Conservation (phyloP, 1,140 invertebrate genomes). For the Dreissena rostriformis region DNA sequence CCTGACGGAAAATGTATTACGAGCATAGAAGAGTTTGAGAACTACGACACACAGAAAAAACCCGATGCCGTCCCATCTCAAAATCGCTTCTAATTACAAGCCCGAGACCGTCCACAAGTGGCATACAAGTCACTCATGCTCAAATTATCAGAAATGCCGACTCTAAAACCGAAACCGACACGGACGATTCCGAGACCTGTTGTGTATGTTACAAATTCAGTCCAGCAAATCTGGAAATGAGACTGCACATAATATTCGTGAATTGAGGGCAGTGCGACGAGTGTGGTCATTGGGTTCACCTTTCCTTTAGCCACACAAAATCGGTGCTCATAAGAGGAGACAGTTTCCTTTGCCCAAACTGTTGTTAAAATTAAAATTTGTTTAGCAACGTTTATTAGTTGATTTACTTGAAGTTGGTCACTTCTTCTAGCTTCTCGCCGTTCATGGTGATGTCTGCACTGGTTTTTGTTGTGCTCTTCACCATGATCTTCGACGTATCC, state of each 20-base stretch:
- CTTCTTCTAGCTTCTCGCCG: no score
- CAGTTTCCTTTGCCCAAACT: conserved; percentile 22
- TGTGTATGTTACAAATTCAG: conserved; percentile 1
- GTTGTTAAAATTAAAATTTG: neutral
- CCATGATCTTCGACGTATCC: no score
- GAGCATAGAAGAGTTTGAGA: neutral
- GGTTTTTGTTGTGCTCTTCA: no score
- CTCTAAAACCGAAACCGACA: neutral
- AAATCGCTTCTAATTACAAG: neutral
- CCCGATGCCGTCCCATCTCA: neutral
- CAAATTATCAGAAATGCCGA: neutral
- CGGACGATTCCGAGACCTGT: neutral
- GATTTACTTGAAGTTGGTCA: no score
- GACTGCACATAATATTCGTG: conserved; percentile 8
- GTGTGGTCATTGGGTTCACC: conserved; percentile 27
- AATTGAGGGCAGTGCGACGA: conserved; percentile 15
- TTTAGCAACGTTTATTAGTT: no score
- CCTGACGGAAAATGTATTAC: conserved; percentile 3
- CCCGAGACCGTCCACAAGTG: conserved; percentile 23
- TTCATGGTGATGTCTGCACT: no score
- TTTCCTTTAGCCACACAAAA: neutral
- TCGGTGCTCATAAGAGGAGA: conserved; percentile 11
- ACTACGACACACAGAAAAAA: neutral
- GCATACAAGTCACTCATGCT: neutral
- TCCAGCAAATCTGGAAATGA: neutral